A percentile compares a stretch with the other conserved stretches of the same genome.
Evolutionary conservation across 2,113 vertebrate species (phyloP).

Genomic region (Nymphicus hollandicus): DNA sequence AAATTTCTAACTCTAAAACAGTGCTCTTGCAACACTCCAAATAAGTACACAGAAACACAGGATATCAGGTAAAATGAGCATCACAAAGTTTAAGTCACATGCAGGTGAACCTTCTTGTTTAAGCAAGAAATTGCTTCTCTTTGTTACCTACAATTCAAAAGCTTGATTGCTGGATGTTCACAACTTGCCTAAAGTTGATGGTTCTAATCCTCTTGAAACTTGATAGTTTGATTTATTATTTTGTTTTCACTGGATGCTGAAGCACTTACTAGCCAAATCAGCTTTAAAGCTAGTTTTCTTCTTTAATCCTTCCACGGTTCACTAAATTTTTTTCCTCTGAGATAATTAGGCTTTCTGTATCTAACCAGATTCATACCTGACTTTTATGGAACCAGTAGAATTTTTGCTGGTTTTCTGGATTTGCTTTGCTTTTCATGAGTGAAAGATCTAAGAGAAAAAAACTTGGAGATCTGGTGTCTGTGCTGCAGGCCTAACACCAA

Average conservation of each 20-base stretch:
- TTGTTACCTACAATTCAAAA: background rate
- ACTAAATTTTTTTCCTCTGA: background rate
- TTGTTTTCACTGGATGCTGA: background rate
- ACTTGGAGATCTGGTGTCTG: background rate
- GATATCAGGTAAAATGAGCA: background rate
- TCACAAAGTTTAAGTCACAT: background rate
- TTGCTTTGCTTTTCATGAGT: background rate
- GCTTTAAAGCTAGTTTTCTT: background rate
- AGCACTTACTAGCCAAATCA: background rate
- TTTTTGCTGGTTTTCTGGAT: background rate
- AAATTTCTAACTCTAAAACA: background rate
- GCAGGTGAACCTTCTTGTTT: background rate
- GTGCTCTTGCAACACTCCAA: background rate
- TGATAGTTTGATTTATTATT: background rate
- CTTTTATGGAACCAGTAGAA: background rate
- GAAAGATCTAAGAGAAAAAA: background rate
- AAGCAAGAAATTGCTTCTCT: background rate
- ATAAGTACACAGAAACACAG: background rate
- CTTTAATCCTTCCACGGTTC: background rate
- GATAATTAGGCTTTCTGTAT: background rate
- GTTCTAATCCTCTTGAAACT: background rate
- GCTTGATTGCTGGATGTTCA: background rate
- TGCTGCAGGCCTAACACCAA: background rate
- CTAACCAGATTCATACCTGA: background rate
- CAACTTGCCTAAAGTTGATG: background rate